phyloP scores from a whole-genome alignment of 2,113 vertebrate species.

The Xenopus laevis region DNA sequence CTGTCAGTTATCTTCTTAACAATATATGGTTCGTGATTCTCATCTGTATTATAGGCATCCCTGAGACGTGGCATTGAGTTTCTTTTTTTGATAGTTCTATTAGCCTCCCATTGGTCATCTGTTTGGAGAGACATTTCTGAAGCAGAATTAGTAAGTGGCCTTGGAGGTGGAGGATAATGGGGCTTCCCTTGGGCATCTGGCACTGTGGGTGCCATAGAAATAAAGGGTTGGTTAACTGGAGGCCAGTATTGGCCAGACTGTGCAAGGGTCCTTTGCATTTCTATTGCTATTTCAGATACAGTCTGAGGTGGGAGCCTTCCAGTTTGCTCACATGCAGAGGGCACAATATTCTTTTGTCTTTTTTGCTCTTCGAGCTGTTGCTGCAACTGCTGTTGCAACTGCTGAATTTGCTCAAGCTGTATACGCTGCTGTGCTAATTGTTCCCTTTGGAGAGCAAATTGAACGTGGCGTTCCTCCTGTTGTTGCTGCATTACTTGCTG shows the following conservation, averaged over 20 bases:
- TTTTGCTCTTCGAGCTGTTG: constrained; percentile 96
- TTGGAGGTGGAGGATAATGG: constrained; percentile 57
- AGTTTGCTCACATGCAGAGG: constrained; percentile 71
- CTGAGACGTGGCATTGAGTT: constrained; percentile 93
- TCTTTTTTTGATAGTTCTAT: constrained; percentile 83
- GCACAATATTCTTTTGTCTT: constrained; percentile 77
- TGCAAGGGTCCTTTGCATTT: constrained; percentile 61
- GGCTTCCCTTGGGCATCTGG: constrained; percentile 46
- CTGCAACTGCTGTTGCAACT: constrained; percentile 93
- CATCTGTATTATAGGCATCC: constrained; percentile 79
- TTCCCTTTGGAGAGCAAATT: constrained; percentile 91
- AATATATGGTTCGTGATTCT: constrained; percentile 56
- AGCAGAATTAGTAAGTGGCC: constrained; percentile 86
- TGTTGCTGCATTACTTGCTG: constrained; percentile 96
- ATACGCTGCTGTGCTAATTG: constrained; percentile 94
- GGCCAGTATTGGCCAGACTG: constrained; percentile 90
- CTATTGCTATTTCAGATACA: constrained; percentile 56
- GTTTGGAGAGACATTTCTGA: constrained; percentile 92
- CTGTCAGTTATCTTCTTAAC: constrained; percentile 83
- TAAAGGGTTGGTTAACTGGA: constrained; percentile 55
- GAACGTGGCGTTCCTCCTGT: constrained; percentile 89
- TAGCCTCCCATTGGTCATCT: constrained; percentile 76
- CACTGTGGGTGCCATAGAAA: constrained; percentile 47
- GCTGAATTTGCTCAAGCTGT: constrained; percentile 95
- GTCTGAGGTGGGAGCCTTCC: constrained; percentile 70